Base-by-base conservation (phyloP, 2,888 invertebrate genomes). In the Latheticus oryzae region DNA sequence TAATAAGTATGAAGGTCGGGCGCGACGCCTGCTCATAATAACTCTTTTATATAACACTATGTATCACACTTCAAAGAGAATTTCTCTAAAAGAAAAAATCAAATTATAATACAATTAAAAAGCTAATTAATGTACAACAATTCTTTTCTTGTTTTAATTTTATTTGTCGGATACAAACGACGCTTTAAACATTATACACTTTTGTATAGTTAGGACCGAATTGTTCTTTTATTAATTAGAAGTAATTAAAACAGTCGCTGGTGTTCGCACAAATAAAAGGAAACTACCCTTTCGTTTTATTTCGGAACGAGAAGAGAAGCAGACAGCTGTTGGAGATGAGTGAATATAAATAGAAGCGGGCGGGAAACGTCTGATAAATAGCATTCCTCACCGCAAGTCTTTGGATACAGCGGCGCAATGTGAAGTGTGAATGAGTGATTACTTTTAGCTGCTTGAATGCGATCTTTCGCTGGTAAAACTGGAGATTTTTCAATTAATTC, bases 371-470 rank as follows among this genome's bases (percentile, higher is more conserved):
- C 64, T 68, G 67, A 68, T 67, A 68, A 65, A 70, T 68, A 62
- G 66, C 69, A 70, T 70, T 70, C 69, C 65, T 66, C 58, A 58
- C 62, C 61, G 58, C 64, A 64, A 66, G 65, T 59, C 62, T 64
- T 66, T 63, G 65, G 62, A 62, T 66, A 63, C 60, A 63, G 57
- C 55, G 62, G 61, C 64, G 59, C 61, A 58, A 63, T 56, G 61
- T 61, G 65, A 66, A 69, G 66, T 66, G 68, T 64, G 67, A 69
- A 67, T 67, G 68, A 69, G 63, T 69, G 67, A 69, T 69, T 66
- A 62, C 63, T 60, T 62, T 60, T 62, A 60, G 54, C 54, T 57
- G 62, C 61, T 48, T 59, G 58, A 59, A 58, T 61, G 60, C 60
- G 43, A 63, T 63, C 60, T 56, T 58, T 62, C 60, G 58, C 52